Evolutionary conservation across 2,113 vertebrate genomes (phyloP).

Genomic region (Dicentrarchus labrax): DNA sequence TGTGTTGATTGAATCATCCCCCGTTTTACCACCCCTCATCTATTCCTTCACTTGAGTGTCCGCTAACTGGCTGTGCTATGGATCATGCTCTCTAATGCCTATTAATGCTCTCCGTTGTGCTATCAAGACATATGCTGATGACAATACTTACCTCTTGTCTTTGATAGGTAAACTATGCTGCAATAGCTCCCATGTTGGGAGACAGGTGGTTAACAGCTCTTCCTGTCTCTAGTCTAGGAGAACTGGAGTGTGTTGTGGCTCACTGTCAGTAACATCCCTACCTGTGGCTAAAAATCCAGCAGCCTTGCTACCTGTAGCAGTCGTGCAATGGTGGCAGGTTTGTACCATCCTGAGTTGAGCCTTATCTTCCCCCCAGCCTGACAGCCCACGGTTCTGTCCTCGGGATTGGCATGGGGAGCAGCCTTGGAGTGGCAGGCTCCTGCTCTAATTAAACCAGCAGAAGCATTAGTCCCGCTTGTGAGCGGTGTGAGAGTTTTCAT

Average conservation of each 20-base stretch:
- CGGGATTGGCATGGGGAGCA: conserved; percentile 57
- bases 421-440: conserved; percentile 78
- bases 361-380: conserved; percentile 63
- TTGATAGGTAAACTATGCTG: conserved; percentile 41
- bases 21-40: conserved; percentile 35
- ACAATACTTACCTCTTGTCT: conserved; percentile 52
- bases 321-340: conserved; percentile 26
- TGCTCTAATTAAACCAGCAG: conserved; percentile 82
- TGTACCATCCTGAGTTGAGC: conserved; percentile 41
- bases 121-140: conserved; percentile 64
- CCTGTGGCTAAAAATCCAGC: conserved; percentile 32
- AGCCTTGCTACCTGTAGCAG: conserved; percentile 30
- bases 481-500: conserved; percentile 76
- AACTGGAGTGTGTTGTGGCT: conserved; percentile 28
- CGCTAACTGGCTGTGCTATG: conserved; percentile 50
- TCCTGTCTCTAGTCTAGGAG: conserved; percentile 12
- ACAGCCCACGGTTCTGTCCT: conserved; percentile 54
- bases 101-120: conserved; percentile 39
- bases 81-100: conserved; percentile 61
- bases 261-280: conserved; percentile 22
- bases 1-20: conserved; percentile 70
- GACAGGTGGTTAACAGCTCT: conserved; percentile 62
- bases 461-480: conserved; percentile 80
- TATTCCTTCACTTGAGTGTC: conserved; percentile 62
- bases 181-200: conserved; percentile 49